Percentiles rank a stretch among this genome's conserved stretches.
Evolutionary conservation across 1,140 invertebrate species (phyloP).

Genomic region (Drosophila pseudoobscura): DNA sequence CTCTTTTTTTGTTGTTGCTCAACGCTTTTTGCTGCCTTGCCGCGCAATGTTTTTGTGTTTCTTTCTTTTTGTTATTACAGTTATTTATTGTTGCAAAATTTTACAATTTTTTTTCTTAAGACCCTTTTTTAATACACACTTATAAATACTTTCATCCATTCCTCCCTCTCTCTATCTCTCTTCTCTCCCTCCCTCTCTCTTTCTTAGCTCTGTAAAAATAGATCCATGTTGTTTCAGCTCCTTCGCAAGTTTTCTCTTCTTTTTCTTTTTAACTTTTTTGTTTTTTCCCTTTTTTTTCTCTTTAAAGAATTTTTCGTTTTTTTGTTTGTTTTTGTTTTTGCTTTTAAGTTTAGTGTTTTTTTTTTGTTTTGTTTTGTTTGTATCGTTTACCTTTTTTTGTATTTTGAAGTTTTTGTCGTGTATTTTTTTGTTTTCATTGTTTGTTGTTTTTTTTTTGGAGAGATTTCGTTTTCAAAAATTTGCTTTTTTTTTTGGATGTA

Average conservation of each 20-base stretch:
- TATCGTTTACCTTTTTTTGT: constrained; percentile 65
- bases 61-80: constrained; percentile 46
- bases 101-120: constrained; percentile 69
- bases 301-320: constrained; percentile 75
- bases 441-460: constrained; percentile 55
- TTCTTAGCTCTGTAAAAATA: constrained; percentile 74
- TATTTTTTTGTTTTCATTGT: constrained; percentile 5
- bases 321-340: constrained; percentile 37
- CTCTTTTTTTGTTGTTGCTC: constrained; percentile 63
- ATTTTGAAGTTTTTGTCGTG: constrained; percentile 38
- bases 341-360: constrained; percentile 42
- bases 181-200: not conserved
- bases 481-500: constrained; percentile 34
- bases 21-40: constrained; percentile 47
- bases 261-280: constrained; percentile 30
- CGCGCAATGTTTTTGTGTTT: constrained; percentile 23
- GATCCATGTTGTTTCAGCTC: constrained; percentile 64
- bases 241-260: constrained; percentile 52
- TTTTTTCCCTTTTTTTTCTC: constrained; percentile 53
- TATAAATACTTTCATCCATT: constrained; percentile 69
- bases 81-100: constrained; percentile 64
- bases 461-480: constrained; percentile 78
- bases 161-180: too few relatives aligned
- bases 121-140: constrained; percentile 72
- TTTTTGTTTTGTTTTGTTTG: constrained; percentile 19